Conservation (phyloP, 2,113 vertebrate genomes). For the Pavo muticus region DNA sequence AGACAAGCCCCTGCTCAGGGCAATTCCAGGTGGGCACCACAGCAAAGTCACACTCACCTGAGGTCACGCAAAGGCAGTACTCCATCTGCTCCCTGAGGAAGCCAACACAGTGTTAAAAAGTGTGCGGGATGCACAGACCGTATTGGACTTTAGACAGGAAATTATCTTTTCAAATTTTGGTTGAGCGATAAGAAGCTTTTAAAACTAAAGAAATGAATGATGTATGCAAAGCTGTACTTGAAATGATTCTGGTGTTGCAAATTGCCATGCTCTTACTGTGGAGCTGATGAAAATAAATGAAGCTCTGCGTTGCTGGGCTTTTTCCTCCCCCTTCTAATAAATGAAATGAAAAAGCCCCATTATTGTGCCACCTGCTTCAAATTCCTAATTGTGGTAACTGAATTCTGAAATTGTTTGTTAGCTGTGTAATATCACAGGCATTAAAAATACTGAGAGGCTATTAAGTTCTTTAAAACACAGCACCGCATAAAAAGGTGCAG, state of each 20-base stretch:
- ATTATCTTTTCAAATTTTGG: constrained; percentile 70
- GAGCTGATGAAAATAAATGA: constrained; percentile 85
- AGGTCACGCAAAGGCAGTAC: constrained; percentile 14
- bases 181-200: constrained; percentile 78
- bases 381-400: constrained; percentile 86
- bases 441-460: constrained; percentile 73
- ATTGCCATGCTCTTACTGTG: constrained; percentile 80
- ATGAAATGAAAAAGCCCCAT: constrained; percentile 82
- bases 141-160: constrained; percentile 66
- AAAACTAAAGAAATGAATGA: constrained; percentile 75
- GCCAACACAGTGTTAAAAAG: constrained; percentile 67
- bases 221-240: constrained; percentile 78
- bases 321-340: constrained; percentile 75
- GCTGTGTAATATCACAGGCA: constrained; percentile 78
- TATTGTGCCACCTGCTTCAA: constrained; percentile 87
- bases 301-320: constrained; percentile 72
- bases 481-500: constrained; percentile 51
- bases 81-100: constrained; percentile 52
- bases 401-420: constrained; percentile 86
- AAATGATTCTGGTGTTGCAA: constrained; percentile 83
- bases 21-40: neutral
- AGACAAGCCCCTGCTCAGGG: neutral
- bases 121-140: constrained; percentile 56
- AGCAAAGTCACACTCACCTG: constrained; percentile 35
- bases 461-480: constrained; percentile 74